Percentiles rank a stretch among this genome's conserved stretches.
These are phyloP conservation scores for Anniella stebbinsi DNA, from an alignment of 2,797 vertebrate species.

Conservation along the genomic window DNA sequence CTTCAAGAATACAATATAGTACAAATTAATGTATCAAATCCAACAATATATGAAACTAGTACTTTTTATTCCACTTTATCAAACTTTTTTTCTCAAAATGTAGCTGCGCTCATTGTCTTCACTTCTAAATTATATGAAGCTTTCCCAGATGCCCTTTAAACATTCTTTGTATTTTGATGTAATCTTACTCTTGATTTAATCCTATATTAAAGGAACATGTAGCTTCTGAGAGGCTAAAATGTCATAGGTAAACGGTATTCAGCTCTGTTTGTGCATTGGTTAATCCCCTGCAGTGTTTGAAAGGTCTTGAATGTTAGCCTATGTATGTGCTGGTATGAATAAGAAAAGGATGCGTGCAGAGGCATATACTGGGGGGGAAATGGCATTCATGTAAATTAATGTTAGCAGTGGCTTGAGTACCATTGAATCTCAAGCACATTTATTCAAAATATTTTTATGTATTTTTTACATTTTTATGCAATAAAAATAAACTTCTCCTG, in stretches of 20 bases:
- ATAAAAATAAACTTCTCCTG: background rate
- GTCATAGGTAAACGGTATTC: constrained; percentile 36
- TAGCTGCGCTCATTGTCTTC: background rate
- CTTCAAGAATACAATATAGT: background rate
- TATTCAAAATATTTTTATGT: constrained; percentile 3
- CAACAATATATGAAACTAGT: background rate
- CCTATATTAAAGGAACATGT: constrained; percentile 42
- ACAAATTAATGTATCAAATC: background rate
- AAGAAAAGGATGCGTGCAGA: constrained; percentile 9
- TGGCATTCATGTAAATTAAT: background rate
- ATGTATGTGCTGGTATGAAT: background rate
- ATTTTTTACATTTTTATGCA: background rate
- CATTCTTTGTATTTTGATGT: constrained; percentile 60
- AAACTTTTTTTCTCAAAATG: constrained; percentile 15
- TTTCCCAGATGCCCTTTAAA: constrained; percentile 59
- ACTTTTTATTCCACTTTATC: background rate
- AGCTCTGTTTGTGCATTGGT: background rate
- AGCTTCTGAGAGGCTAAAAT: constrained; percentile 58
- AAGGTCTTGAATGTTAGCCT: constrained; percentile 43
- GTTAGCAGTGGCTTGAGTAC: background rate
- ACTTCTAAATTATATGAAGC: constrained; percentile 22
- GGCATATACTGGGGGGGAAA: background rate
- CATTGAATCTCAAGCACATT: background rate
- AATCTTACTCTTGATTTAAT: constrained; percentile 52
- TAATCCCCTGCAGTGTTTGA: constrained; percentile 22